phyloP scores from a whole-genome alignment of 35 echinoderm and acorn worm genomes.

The Diadema setosum region DNA sequence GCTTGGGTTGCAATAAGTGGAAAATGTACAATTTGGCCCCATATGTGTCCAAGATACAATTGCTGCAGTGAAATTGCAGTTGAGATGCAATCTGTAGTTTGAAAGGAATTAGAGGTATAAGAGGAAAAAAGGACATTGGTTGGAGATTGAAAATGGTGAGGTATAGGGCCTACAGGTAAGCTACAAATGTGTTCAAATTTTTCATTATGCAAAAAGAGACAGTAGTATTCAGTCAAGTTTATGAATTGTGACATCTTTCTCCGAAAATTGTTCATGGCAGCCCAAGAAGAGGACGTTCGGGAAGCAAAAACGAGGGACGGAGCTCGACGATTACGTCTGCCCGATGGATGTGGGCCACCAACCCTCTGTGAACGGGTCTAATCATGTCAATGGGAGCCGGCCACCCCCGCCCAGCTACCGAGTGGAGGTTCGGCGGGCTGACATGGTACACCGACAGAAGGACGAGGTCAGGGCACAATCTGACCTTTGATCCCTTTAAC shows the following conservation, averaged over 20 bases:
- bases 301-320: constrained; percentile 30
- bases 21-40: too few species aligned
- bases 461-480: constrained; percentile 69
- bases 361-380: constrained; percentile 11
- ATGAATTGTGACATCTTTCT: background rate
- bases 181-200: too few species aligned
- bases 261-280: constrained; percentile 14
- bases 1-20: too few species aligned
- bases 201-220: background rate
- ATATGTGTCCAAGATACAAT: too few species aligned
- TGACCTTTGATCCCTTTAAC: too few species aligned
- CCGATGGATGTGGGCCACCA: constrained; percentile 79
- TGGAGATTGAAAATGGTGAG: too few species aligned
- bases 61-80: too few species aligned
- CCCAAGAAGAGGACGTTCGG: constrained; percentile 82
- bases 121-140: too few species aligned
- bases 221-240: background rate
- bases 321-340: constrained; percentile 81
- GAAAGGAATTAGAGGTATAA: too few species aligned
- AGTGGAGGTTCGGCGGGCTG: constrained; percentile 81
- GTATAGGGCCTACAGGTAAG: too few species aligned
- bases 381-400: constrained; percentile 43
- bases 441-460: constrained; percentile 61
- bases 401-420: constrained; percentile 46
- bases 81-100: too few species aligned